Conservation (phyloP, 1,140 invertebrate species). For the Druon quercuslanigerum region DNA sequence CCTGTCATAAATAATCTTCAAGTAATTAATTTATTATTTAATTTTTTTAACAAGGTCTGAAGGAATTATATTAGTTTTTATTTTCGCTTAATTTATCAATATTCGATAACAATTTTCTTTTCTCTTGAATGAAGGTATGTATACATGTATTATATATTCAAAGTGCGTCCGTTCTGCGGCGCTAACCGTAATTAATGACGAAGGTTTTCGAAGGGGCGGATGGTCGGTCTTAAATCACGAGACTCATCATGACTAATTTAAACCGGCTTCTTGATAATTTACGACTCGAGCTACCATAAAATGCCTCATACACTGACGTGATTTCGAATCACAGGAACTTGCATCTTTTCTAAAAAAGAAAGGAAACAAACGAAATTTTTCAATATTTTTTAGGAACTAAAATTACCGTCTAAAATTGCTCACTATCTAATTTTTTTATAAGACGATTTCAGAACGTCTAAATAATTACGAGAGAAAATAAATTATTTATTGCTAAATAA, state of each 20-base stretch:
- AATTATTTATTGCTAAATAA: neutral
- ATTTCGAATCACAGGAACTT: neutral
- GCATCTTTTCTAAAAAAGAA: neutral
- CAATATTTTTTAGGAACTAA: neutral
- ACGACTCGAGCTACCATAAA: slow-evolving; percentile 27
- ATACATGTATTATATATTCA: too few species aligned
- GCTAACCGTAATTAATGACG: slow-evolving; percentile 43
- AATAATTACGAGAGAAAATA: too few species aligned
- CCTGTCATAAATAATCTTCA: too few species aligned
- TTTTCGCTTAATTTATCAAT: too few species aligned
- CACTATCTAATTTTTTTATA: too few species aligned
- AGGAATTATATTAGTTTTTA: too few species aligned
- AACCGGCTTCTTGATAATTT: slow-evolving; percentile 36
- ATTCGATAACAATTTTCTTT: too few species aligned
- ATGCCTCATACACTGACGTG: neutral
- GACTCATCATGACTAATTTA: slow-evolving; percentile 35
- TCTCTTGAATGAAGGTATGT: too few species aligned
- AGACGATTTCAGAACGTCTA: too few species aligned
- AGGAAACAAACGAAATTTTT: neutral
- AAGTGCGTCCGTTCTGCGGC: neutral
- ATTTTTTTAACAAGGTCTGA: too few species aligned
- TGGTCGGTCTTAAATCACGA: slow-evolving; percentile 38
- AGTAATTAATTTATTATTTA: too few species aligned
- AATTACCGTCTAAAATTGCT: neutral
- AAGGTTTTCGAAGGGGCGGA: slow-evolving; percentile 30